phyloP scores from a whole-genome alignment of 2,113 vertebrate genomes.

The Cyphomyrus plagiostoma region DNA sequence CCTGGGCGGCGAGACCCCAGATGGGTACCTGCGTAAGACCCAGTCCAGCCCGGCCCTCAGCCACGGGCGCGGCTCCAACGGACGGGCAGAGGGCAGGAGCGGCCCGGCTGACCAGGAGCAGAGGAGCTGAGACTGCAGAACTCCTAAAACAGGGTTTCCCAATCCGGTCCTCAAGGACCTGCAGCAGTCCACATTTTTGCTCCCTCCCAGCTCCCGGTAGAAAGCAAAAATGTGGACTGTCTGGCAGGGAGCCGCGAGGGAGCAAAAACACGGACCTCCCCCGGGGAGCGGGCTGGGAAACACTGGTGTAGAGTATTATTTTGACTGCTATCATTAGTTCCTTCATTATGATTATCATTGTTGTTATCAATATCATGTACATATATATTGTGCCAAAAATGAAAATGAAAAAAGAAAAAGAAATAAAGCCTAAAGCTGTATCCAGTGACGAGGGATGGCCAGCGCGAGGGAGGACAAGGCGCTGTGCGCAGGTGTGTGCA shows the following conservation, averaged over 20 bases:
- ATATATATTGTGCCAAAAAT: constrained; percentile 35
- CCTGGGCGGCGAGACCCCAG: constrained; percentile 68
- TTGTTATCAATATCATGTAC: constrained; percentile 22
- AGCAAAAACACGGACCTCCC: not conserved
- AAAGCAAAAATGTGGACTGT: not conserved
- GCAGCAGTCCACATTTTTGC: not conserved
- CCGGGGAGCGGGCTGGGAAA: not conserved
- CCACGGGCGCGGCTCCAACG: constrained; percentile 71
- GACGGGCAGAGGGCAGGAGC: constrained; percentile 52
- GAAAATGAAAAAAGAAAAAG: not conserved
- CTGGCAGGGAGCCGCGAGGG: not conserved
- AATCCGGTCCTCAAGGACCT: not conserved
- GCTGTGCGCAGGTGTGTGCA: not conserved
- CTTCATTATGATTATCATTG: constrained; percentile 30
- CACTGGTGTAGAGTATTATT: constrained; percentile 37
- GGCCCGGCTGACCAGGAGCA: constrained; percentile 48
- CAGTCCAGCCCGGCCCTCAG: constrained; percentile 89
- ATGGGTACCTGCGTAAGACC: constrained; percentile 80
- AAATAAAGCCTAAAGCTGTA: constrained; percentile 10
- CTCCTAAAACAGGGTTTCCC: not conserved
- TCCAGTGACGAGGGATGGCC: not conserved
- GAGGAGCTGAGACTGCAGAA: constrained; percentile 60
- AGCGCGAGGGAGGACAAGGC: not conserved
- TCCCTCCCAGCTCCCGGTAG: not conserved
- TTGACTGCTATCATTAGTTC: constrained; percentile 27